Percentiles rank a stretch among this genome's conserved stretches.
Evolutionary conservation across 2,888 invertebrate species (phyloP).

Genomic region (Synergus gifuensis): DNA sequence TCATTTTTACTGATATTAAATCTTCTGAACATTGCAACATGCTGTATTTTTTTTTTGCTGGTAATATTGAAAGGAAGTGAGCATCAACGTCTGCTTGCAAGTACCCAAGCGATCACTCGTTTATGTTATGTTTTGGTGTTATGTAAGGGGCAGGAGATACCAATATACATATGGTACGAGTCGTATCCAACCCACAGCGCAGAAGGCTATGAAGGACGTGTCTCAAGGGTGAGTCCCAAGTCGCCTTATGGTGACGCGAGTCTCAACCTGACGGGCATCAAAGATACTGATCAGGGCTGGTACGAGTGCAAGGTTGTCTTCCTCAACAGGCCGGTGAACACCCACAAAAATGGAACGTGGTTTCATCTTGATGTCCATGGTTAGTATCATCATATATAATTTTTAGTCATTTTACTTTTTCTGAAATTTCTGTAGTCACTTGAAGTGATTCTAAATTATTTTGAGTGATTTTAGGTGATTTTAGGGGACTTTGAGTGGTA

Average conservation of each 20-base stretch:
- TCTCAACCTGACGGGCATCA: conserved; percentile 96
- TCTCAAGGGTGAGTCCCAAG: conserved; percentile 92
- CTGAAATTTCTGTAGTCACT: too few species aligned
- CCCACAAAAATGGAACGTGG: conserved; percentile 97
- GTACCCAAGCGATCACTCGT: conserved; percentile 59
- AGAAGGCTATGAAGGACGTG: conserved; percentile 94
- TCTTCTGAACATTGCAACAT: neutral
- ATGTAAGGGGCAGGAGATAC: conserved; percentile 94
- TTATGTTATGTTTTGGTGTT: conserved; percentile 74
- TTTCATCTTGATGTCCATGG: conserved; percentile 97
- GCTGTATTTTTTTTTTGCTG: neutral
- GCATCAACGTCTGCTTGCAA: conserved; percentile 43
- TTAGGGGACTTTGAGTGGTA: too few species aligned
- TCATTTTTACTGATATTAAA: neutral
- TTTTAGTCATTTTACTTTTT: too few species aligned
- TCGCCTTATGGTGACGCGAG: conserved; percentile 94
- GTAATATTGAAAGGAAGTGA: neutral
- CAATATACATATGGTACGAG: conserved; percentile 99
- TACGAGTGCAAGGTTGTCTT: conserved; percentile 97
- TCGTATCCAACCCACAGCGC: conserved; percentile 98
- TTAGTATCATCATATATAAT: conserved; percentile 69
- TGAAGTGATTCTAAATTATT: too few species aligned
- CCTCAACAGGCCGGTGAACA: conserved; percentile 95
- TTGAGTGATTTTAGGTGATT: too few species aligned
- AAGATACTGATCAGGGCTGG: conserved; percentile 97